Evolutionary conservation across 2,797 vertebrate genomes (phyloP), one percentile per base, ranked within the genome.

Genomic region (Eidolon dupreanum): DNA sequence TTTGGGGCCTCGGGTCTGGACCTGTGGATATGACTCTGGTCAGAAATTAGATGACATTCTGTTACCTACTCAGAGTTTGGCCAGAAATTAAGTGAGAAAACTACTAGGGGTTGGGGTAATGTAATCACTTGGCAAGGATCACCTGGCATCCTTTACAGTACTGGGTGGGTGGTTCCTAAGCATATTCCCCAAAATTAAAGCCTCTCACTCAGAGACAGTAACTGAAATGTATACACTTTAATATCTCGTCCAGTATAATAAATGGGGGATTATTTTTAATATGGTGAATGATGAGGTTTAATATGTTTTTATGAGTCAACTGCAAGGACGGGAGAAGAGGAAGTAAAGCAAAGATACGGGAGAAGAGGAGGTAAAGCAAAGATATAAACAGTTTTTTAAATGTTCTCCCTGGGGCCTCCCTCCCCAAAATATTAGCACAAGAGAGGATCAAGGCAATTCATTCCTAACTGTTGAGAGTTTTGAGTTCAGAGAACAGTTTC

Each of bases 401-500:
- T 41, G 24, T 0, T 24, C 26, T 13, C 15, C 3, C 46, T 28
- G 10, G 49, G 49, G 17, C 49, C 49, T 17, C 2, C 2, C 15
- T 0, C 1, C 11, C 10, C 10, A 24, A 46, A 71, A 66, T 6
- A 43, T 12, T n/a, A 49, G 71, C n/a, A 36, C 46, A 10, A 0
- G 5, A 75, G 22, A 70, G 6, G 24, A 36, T 38, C 59, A 66
- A 71, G n/a, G 75, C 31, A 71, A 53, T 65, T 73, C 59, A 85
- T 71, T 81, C 28, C 8, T 49, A 43, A 87, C 16, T 31, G 36
- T 22, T 36, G 36, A 84, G 63, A 68, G 65, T 38, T 57, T 9
- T 49, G 41, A 88, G 61, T 90, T 82, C 70, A 84, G 36, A 90
- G 66, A 89, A 61, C 4, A 81, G 22, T 31, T 88, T 53, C 82